Evolutionary conservation across 2,113 vertebrate species (phyloP), one percentile per base, ranked within the genome.

Genomic region (Forbesichthys agassizii): DNA sequence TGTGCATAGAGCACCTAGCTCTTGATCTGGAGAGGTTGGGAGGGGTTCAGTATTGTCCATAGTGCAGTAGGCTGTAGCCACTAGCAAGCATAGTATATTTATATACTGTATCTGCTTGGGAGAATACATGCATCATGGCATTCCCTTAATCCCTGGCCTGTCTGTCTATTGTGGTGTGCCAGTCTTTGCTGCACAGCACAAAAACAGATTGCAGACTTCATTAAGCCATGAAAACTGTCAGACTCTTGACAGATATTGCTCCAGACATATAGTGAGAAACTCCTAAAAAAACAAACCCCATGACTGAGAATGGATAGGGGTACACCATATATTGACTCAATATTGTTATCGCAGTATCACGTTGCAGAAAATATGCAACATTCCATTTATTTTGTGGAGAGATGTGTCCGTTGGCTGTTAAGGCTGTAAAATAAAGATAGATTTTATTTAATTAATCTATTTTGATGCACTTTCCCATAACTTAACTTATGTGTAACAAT

Each of bases 151-250:
- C 66, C 67, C 13, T 3, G 46, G 56, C 61, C 57, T 53, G 53
- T 72, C 70, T 73, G 42, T 73, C 48, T 79, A 48, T 54, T 49
- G 16, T 61, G 48, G 59, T 59, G 42, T 47, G 58, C 68, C 64
- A 52, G 60, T 71, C 72, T 85, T 56, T 83, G 51, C 57, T 71
- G 78, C 57, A 72, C 10, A 74, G 48, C 62, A 77, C 61, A 84
- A 42, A 42, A 80, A 80, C 79, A 87, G 84, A 90, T 86, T 84
- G 79, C 64, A 75, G 67, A 76, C 89, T 89, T 83, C 75, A 82
- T 88, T 74, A 80, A 77, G 77, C 72, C 65, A 64, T 68, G 79
- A 73, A 75, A 88, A 72, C 73, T 83, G 77, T 90, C 79, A 80
- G 59, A 73, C 48, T 70, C 14, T 60, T 87, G 84, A 85, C 80